Base-by-base conservation (phyloP, 2,113 vertebrate species). In the Spea bombifrons region DNA sequence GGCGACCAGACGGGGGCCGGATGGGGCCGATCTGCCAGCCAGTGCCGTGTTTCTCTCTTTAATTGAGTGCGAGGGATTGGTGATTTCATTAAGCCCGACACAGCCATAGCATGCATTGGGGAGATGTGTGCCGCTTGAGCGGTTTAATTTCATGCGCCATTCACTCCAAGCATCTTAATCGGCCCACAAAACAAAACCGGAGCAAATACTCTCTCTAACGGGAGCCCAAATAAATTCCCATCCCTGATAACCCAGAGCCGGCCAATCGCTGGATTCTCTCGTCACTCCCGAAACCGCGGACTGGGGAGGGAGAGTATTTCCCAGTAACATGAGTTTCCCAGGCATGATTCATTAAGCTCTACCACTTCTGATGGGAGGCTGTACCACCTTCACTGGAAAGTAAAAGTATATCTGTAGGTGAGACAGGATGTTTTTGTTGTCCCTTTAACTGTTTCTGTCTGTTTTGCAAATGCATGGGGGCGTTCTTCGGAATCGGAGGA, bases 91-190 rank as follows among this genome's bases (percentile, higher is more conserved):
- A 16, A 77, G 44, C 53, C 16, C 43, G 75, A 17, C 10, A 57
- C 15, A 17, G 52, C 12, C 9, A 57, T 61, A 15, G n/a, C 16
- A 30, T 5, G 17, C 53, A 67, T 76, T 55, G 17, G 49, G 43
- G 66, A 63, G 17, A 44, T 46, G 8, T 57, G 53, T 16, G 66
- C 61, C 63, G 8, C 46, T 77, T 64, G 66, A 64, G 45, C 3
- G 65, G 15, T 71, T 71, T 75, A 49, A 75, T 82, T 78, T 75
- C 81, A 75, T 66, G 66, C 66, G 50, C 75, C 66, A 30, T 45
- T 46, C 50, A 44, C n/a, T 55, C 52, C 7, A 8, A 75, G 3
- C 59, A 49, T 52, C 50, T 59, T 61, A 72, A 72, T 67, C 16
- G 17, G 65, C 76, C 16, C 55, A 46, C 16, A 4, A 52, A 64